phyloP scores from a whole-genome alignment of 2,888 invertebrate species.

The Marasmarcha lunaedactyla region DNA sequence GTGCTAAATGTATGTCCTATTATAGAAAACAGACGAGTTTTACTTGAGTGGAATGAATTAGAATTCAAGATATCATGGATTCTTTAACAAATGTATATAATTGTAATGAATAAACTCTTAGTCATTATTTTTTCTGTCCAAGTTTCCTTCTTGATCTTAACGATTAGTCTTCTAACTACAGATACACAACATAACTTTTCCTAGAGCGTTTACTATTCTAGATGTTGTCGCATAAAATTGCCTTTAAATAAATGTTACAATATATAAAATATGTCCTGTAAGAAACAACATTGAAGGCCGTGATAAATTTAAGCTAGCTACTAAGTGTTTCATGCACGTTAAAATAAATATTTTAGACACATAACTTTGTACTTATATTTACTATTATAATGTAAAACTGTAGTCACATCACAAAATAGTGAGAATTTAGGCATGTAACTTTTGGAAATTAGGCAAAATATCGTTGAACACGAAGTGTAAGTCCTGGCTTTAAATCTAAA shows the following conservation, averaged over 20 bases:
- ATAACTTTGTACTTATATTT: slow-evolving; percentile 19
- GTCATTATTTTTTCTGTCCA: not conserved
- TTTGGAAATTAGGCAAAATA: slow-evolving; percentile 2
- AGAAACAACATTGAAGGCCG: slow-evolving; percentile 39
- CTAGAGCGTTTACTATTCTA: not conserved
- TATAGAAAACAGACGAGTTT: slow-evolving; percentile 3
- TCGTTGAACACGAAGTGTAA: too few relatives aligned
- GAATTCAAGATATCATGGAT: too few relatives aligned
- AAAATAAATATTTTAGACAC: slow-evolving; percentile 32
- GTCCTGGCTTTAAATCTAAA: slow-evolving; percentile 13
- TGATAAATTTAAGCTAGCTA: slow-evolving; percentile 47
- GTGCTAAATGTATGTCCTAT: slow-evolving; percentile 4
- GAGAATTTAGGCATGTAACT: slow-evolving; percentile 5
- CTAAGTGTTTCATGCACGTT: slow-evolving; percentile 42
- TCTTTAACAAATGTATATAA: too few relatives aligned
- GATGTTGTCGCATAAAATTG: slow-evolving; percentile 9
- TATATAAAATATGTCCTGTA: not conserved
- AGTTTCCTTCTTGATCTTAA: not conserved
- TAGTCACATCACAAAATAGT: slow-evolving; percentile 20
- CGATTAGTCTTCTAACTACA: slow-evolving; percentile 4
- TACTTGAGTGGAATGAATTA: too few relatives aligned
- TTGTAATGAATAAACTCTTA: too few relatives aligned
- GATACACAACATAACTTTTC: slow-evolving; percentile 4
- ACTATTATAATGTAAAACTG: slow-evolving; percentile 23
- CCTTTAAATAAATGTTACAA: slow-evolving; percentile 5